Base-by-base conservation (phyloP, 2,888 invertebrate species). In the Caradrina kadenii region DNA sequence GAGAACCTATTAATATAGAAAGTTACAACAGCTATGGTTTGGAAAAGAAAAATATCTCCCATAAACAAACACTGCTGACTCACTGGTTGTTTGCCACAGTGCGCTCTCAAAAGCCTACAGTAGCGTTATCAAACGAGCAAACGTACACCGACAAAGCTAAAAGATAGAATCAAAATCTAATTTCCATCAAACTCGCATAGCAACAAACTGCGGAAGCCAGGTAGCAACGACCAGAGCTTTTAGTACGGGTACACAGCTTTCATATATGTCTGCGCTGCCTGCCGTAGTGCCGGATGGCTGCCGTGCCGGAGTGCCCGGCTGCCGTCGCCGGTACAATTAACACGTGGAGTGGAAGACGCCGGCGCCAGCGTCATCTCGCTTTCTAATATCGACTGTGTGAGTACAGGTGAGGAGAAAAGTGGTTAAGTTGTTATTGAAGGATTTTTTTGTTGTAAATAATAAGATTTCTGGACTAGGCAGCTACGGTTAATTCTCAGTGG, bases 321-420 rank as follows among this genome's bases (percentile, higher is more conserved):
- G 52, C 67, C 68, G 63, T 39, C 56, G 56, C 78, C 79, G 73
- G 39, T 88, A 86, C 90, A 91, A 91, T 91, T 91, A 91, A 86
- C 88, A 85, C 87, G 86, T 88, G 82, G 85, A 88, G 88, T 86
- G 83, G 86, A 86, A 86, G 87, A 73, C 88, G 88, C 77, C 86
- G 75, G 73, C 79, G 78, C 79, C 86, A 92, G 89, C 91, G 90
- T 90, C 92, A 88, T 74, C 82, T 79, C 83, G 87, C 93, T 93
- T 93, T 94, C 93, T 93, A 94, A 93, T 90, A 91, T 90, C 90
- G 85, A 81, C 88, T 82, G 83, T 82, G 80, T 74, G 70, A 39
- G 89, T 89, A 92, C 88, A 76, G 68, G 48, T 77, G 76, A 0
- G 31, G 0, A 21, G 65, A 77, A 7, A 84, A 81, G 70, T 71